Evolutionary conservation across 2,888 invertebrate genomes (phyloP), one percentile per base, ranked within the genome.

Genomic region (Cephonodes hylas): DNA sequence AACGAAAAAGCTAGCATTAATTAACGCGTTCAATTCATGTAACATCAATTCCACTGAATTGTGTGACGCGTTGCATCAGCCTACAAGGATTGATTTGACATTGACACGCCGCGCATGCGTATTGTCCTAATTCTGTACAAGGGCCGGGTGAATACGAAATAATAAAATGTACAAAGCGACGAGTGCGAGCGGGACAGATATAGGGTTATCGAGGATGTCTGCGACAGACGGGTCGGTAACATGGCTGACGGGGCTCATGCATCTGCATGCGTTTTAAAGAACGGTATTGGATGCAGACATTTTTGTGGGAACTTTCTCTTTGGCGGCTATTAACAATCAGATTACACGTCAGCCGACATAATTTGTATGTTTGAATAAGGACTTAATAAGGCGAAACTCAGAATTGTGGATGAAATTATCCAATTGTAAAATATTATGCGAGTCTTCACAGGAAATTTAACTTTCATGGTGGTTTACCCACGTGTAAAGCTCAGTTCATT

Each of bases 21-120:
- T 78, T 75, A 75, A 70, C 73, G 70, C 48, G 60, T 56, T 61
- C 64, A 63, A 67, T 69, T 69, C 70, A 72, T 69, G 67, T 67
- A 72, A 71, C 68, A 56, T 38, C 56, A 73, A 79, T 77, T 69
- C 66, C 64, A 71, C 69, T 72, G 72, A 75, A 75, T 72, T 68
- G 72, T 79, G 74, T 78, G 79, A 74, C 77, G 68, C 73, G 85
- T 87, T 91, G 91, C 91, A 91, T 89, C 89, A 87, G 88, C 89
- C 84, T 89, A 89, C 83, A 76, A 84, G 81, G 87, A 92, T 92
- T 92, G 92, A 92, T 92, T 92, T 91, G 92, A 92, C 91, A 91
- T 92, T 92, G 92, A 89, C 84, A 82, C 76, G 77, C 73, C 77
- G 83, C 92, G 92, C 92, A 92, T 92, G 92, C 92, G 92, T 87